phyloP scores from a whole-genome alignment of 2,888 invertebrate species.

The Lasioglossum leucozonium region DNA sequence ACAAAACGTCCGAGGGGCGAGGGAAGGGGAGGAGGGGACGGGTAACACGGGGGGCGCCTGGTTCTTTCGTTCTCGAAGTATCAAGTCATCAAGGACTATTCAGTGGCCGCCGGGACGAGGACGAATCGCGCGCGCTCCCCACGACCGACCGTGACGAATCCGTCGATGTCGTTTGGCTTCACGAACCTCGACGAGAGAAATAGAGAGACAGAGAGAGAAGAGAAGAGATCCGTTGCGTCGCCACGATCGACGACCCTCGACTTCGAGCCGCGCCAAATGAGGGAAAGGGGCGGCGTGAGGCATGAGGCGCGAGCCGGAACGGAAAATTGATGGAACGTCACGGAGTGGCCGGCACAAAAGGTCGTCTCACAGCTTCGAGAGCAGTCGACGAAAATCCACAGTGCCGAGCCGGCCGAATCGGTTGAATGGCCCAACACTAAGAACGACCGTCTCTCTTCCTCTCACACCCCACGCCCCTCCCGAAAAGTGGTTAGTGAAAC shows the following conservation, averaged over 20 bases:
- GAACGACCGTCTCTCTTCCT: not conserved
- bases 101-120: slow-evolving; percentile 63
- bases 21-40: not conserved
- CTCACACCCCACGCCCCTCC: slow-evolving; percentile 34
- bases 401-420: slow-evolving; percentile 5
- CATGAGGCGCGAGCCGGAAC: slow-evolving; percentile 70
- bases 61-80: slow-evolving; percentile 71
- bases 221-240: slow-evolving; percentile 47
- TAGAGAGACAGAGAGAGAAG: not conserved
- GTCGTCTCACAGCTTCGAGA: slow-evolving; percentile 11
- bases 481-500: slow-evolving; percentile 75
- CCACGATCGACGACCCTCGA: slow-evolving; percentile 54
- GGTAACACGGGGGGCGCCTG: slow-evolving; percentile 51
- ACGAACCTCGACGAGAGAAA: slow-evolving; percentile 19
- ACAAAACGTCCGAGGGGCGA: slow-evolving; percentile 22
- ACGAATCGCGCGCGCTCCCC: slow-evolving; percentile 68
- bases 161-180: slow-evolving; percentile 65
- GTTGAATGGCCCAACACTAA: slow-evolving; percentile 45
- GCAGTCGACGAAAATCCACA: slow-evolving; percentile 65
- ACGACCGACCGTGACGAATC: slow-evolving; percentile 70
- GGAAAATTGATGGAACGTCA: slow-evolving; percentile 72
- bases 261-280: slow-evolving; percentile 59
- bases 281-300: slow-evolving; percentile 35
- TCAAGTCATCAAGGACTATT: slow-evolving; percentile 82
- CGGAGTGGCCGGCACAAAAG: slow-evolving; percentile 58